Evolutionary conservation across 2,888 invertebrate species (phyloP).

Genomic region (Linyphia triangularis): DNA sequence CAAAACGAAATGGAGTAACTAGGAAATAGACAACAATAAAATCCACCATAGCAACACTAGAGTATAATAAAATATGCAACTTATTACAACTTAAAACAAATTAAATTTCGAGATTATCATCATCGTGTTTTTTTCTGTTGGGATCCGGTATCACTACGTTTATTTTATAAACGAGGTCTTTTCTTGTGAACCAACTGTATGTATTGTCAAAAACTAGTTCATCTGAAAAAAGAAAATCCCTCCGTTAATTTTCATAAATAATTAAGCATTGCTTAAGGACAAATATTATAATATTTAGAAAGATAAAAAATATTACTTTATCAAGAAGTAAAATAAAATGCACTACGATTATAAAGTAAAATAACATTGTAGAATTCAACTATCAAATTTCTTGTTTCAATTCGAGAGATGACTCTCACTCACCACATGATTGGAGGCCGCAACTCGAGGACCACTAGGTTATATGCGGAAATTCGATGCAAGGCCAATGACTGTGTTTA

Average conservation of each 20-base stretch:
- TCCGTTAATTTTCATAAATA: no score
- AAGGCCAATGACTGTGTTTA: no score
- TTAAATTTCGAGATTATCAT: background rate
- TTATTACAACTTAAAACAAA: background rate
- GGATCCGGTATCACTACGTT: background rate
- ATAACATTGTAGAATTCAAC: no score
- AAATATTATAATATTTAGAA: no score
- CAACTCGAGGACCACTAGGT: no score
- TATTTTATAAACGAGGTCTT: slow-evolving; percentile 61
- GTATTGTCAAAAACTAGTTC: slow-evolving; percentile 69
- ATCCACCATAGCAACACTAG: background rate
- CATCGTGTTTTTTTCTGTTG: background rate
- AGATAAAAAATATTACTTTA: background rate
- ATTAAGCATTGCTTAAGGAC: no score
- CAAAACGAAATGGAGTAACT: background rate
- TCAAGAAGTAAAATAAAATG: background rate
- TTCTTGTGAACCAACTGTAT: slow-evolving; percentile 67
- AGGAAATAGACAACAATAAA: background rate
- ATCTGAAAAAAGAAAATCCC: slow-evolving; percentile 54
- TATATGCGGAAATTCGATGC: no score
- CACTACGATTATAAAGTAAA: no score
- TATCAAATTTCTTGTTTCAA: no score
- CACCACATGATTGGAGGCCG: no score
- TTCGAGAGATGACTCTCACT: no score
- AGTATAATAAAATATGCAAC: background rate